phyloP scores from a whole-genome alignment of 2,888 invertebrate species.

The Platycheirus albimanus region DNA sequence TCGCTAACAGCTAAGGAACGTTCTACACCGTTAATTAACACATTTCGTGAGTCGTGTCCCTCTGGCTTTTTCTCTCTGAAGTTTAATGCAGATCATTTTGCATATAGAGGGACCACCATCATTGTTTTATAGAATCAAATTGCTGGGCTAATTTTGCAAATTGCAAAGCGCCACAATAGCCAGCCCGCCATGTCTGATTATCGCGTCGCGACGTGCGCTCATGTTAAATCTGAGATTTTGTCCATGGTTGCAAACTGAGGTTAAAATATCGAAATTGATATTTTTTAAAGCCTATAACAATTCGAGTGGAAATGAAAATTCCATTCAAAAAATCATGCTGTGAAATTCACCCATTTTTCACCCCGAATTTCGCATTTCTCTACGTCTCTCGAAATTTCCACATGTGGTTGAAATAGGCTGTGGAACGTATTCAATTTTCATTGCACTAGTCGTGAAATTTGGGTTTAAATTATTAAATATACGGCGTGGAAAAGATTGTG shows the following conservation, averaged over 20 bases:
- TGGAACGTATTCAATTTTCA: too few species aligned
- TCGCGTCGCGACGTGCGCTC: background rate
- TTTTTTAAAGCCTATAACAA: too few species aligned
- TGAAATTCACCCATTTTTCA: too few species aligned
- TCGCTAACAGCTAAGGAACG: slow-evolving; percentile 6
- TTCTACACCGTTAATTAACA: slow-evolving; percentile 26
- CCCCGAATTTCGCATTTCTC: too few species aligned
- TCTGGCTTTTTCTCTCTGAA: background rate
- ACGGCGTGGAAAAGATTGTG: too few species aligned
- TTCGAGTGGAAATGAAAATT: too few species aligned
- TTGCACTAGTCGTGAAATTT: too few species aligned
- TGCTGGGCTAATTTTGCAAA: slow-evolving; percentile 44
- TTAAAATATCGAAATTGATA: too few species aligned
- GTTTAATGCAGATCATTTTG: slow-evolving; percentile 1
- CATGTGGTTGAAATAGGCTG: too few species aligned
- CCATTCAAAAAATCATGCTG: too few species aligned
- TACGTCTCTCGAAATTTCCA: too few species aligned
- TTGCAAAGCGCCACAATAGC: slow-evolving; percentile 61
- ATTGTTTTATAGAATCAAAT: slow-evolving; percentile 45
- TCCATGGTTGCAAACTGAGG: slow-evolving; percentile 7
- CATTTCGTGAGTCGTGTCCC: slow-evolving; percentile 11
- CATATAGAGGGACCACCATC: slow-evolving; percentile 10
- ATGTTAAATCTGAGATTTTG: background rate
- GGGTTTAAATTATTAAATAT: too few species aligned
- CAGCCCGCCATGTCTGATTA: slow-evolving; percentile 1